These are phyloP conservation scores for Theristicus caerulescens DNA, from an alignment of 2,113 vertebrate species.

Conservation along the genomic window DNA sequence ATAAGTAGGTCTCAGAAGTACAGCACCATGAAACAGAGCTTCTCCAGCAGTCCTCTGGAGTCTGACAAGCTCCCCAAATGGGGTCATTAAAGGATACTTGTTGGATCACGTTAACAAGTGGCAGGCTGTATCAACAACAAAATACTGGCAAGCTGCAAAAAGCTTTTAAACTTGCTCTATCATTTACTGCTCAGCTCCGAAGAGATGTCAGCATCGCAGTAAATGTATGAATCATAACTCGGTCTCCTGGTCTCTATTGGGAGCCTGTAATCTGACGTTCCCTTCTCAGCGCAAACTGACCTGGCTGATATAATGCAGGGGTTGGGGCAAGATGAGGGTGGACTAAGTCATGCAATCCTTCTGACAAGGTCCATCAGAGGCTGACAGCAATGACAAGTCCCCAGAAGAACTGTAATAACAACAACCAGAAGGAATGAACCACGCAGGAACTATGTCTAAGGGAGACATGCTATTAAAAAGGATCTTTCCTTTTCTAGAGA, in stretches of 20 bases:
- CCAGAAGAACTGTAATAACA: background rate
- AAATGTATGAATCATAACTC: background rate
- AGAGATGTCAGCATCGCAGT: background rate
- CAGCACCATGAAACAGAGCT: background rate
- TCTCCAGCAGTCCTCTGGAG: background rate
- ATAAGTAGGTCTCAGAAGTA: background rate
- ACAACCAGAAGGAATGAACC: background rate
- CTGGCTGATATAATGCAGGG: background rate
- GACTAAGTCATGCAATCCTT: background rate
- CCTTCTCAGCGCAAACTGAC: background rate
- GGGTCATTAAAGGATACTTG: slow-evolving; percentile 5
- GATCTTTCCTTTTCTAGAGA: background rate
- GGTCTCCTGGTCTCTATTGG: background rate
- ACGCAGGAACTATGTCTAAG: background rate
- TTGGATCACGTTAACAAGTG: background rate
- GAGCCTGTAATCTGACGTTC: background rate
- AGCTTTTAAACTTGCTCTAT: background rate
- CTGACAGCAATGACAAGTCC: background rate
- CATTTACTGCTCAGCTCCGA: background rate
- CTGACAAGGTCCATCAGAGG: background rate
- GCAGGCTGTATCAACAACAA: background rate
- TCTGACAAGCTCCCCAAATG: background rate
- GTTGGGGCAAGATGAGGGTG: background rate
- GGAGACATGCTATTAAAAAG: background rate
- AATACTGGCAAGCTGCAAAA: slow-evolving; percentile 5